These are phyloP conservation scores for Colossoma macropomum DNA, from an alignment of 2,113 vertebrate genomes.

Conservation along the genomic window DNA sequence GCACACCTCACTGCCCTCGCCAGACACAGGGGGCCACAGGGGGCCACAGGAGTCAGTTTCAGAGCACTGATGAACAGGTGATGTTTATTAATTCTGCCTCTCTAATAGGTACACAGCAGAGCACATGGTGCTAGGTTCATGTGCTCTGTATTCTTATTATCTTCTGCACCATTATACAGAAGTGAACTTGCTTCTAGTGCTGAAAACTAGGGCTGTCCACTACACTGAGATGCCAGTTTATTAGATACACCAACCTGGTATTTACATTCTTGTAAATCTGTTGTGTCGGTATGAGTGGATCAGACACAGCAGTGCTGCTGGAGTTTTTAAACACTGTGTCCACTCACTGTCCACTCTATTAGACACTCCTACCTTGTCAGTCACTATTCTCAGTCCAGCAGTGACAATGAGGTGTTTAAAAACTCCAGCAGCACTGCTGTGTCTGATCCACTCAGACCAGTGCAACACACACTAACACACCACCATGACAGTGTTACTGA, in stretches of 20 bases:
- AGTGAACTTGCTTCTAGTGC: background rate
- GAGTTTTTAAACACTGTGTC: too few relatives aligned
- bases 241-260: background rate
- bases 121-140: background rate
- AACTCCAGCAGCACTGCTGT: too few relatives aligned
- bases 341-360: too few relatives aligned
- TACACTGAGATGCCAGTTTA: background rate
- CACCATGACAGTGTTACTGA: too few relatives aligned
- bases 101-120: conserved; percentile 23
- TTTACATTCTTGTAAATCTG: too few relatives aligned
- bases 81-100: conserved; percentile 27
- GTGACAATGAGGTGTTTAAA: too few relatives aligned
- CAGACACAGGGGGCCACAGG: background rate
- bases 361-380: too few relatives aligned
- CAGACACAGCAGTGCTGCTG: too few relatives aligned
- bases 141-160: background rate
- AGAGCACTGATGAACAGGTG: conserved; percentile 12
- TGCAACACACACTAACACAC: too few relatives aligned
- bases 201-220: background rate
- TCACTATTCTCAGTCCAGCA: too few relatives aligned
- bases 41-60: background rate
- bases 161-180: background rate
- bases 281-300: too few relatives aligned
- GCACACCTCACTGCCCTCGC: conserved; percentile 12
- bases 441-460: too few relatives aligned